phyloP scores from a whole-genome alignment of 2,113 vertebrate species.

The Myodes glareolus region DNA sequence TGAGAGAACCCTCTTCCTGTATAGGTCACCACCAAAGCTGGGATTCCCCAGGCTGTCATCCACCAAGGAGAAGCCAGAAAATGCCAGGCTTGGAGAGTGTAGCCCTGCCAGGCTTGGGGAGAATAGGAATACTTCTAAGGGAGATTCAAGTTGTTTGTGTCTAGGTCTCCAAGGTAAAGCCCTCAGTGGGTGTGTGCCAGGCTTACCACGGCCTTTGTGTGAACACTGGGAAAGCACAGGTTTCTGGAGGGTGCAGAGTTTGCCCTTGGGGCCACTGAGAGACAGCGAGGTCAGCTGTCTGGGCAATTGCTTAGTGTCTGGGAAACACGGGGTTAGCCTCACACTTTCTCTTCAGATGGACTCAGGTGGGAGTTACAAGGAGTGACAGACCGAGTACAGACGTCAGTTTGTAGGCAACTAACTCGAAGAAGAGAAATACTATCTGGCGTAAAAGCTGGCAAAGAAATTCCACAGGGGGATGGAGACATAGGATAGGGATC shows the following conservation, averaged over 20 bases:
- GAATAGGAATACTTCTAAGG: background rate
- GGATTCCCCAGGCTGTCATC: rapidly evolving
- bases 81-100: background rate
- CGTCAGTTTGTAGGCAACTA: background rate
- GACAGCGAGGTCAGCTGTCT: background rate
- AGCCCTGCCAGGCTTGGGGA: background rate
- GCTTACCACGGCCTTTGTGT: background rate
- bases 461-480: background rate
- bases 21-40: background rate
- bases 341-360: background rate
- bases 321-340: background rate
- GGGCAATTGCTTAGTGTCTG: background rate
- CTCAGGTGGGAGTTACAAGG: background rate
- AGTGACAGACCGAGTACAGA: background rate
- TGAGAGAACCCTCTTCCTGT: background rate
- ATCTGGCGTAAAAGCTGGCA: background rate
- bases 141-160: constrained; percentile 11
- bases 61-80: background rate
- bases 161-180: constrained; percentile 31
- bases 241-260: background rate
- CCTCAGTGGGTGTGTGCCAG: background rate
- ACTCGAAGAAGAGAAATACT: background rate
- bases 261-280: background rate
- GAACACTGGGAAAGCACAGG: background rate
- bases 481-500: background rate